phyloP scores from a whole-genome alignment of 2,797 vertebrate species.

The Bovichtus variegatus region DNA sequence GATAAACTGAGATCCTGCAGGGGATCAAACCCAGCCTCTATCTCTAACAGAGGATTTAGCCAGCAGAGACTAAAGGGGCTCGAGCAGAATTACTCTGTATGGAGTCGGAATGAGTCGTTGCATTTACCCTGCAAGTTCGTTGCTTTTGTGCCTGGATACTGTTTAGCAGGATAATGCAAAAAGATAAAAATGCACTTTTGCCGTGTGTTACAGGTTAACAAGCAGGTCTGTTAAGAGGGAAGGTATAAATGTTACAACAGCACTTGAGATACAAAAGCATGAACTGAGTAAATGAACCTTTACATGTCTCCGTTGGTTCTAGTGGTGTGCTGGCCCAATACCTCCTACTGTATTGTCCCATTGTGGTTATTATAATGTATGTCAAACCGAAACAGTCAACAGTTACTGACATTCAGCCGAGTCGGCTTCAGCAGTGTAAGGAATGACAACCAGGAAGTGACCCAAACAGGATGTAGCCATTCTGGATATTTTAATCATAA shows the following conservation, averaged over 20 bases:
- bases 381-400: not conserved
- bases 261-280: constrained; percentile 11
- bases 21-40: constrained; percentile 82
- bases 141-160: constrained; percentile 68
- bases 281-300: constrained; percentile 4
- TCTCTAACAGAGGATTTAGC: constrained; percentile 86
- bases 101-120: constrained; percentile 73
- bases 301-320: constrained; percentile 1
- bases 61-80: constrained; percentile 80
- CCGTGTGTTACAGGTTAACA: constrained; percentile 55
- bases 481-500: not conserved
- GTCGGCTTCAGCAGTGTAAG: not conserved
- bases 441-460: constrained; percentile 13
- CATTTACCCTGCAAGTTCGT: constrained; percentile 76
- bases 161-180: constrained; percentile 65
- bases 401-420: not conserved
- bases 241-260: constrained; percentile 24
- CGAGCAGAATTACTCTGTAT: constrained; percentile 78
- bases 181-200: constrained; percentile 68
- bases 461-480: not conserved
- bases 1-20: constrained; percentile 84
- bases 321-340: not conserved
- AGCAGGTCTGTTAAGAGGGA: constrained; percentile 16
- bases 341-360: not conserved
- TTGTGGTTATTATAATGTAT: not conserved